Conservation (phyloP, 2,797 vertebrate genomes). For the Nothura maculosa region DNA sequence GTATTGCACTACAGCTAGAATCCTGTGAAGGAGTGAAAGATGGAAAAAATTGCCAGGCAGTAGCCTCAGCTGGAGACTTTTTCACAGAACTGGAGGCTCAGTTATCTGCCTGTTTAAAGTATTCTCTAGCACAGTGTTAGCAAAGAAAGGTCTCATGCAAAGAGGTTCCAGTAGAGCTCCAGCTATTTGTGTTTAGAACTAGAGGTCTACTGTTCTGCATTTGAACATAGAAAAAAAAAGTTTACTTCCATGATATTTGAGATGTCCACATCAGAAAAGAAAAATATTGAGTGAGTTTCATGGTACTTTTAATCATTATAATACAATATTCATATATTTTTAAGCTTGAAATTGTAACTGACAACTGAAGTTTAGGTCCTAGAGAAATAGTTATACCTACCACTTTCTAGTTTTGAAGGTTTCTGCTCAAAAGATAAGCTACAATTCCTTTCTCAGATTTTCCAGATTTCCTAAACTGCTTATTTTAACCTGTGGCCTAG, state of each 20-base stretch:
- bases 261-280: background rate
- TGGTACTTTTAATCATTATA: background rate
- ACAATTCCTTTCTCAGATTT: background rate
- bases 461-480: background rate
- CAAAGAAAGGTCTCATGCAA: background rate
- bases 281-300: background rate
- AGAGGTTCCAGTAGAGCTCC: background rate
- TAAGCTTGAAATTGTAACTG: background rate
- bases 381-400: background rate
- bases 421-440: background rate
- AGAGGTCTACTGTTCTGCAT: background rate
- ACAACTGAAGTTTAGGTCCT: background rate
- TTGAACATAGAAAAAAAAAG: background rate
- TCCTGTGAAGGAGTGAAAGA: background rate
- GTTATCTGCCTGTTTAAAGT: background rate
- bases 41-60: background rate
- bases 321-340: background rate
- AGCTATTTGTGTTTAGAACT: background rate
- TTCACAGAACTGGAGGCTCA: background rate
- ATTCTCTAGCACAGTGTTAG: background rate
- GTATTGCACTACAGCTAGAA: background rate
- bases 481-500: background rate
- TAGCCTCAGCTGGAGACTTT: background rate
- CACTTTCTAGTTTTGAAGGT: background rate
- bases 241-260: background rate